Evolutionary conservation across 2,888 invertebrate species (phyloP).

Genomic region (Argyresthia goedartella): DNA sequence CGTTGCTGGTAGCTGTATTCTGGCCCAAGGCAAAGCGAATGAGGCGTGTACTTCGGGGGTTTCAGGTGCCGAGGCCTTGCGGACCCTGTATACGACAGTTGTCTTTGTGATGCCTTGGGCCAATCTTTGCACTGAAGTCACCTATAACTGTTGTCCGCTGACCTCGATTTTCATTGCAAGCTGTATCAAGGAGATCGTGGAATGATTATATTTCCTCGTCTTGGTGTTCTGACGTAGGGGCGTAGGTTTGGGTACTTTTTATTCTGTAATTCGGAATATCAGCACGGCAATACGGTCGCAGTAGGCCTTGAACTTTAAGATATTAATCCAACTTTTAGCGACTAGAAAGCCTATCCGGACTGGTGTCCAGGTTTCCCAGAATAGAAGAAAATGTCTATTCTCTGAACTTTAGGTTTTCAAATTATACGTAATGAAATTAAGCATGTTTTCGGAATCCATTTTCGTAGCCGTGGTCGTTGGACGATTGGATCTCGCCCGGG

Average conservation of each 20-base stretch:
- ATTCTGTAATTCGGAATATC: not conserved
- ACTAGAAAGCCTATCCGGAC: constrained; percentile 11
- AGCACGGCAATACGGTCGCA: no score
- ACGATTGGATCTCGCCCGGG: not conserved
- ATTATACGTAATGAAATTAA: not conserved
- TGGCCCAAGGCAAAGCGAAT: constrained; percentile 10
- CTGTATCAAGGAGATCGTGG: not conserved
- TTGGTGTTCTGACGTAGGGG: not conserved
- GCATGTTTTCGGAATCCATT: not conserved
- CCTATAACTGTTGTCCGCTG: not conserved
- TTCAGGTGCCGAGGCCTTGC: not conserved
- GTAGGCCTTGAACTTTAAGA: no score
- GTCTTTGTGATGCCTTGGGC: not conserved
- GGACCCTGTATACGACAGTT: not conserved
- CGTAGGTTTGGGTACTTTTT: not conserved
- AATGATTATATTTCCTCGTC: not conserved
- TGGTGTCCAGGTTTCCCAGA: constrained; percentile 1
- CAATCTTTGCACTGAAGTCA: not conserved
- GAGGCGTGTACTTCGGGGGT: not conserved
- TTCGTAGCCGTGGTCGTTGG: not conserved
- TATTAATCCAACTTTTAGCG: no score
- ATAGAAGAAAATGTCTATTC: not conserved
- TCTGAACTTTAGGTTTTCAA: not conserved
- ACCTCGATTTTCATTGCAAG: not conserved
- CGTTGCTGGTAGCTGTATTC: constrained; percentile 6